phyloP scores from a whole-genome alignment of 2,888 invertebrate genomes.

The Himalopsyche kuldschensis region DNA sequence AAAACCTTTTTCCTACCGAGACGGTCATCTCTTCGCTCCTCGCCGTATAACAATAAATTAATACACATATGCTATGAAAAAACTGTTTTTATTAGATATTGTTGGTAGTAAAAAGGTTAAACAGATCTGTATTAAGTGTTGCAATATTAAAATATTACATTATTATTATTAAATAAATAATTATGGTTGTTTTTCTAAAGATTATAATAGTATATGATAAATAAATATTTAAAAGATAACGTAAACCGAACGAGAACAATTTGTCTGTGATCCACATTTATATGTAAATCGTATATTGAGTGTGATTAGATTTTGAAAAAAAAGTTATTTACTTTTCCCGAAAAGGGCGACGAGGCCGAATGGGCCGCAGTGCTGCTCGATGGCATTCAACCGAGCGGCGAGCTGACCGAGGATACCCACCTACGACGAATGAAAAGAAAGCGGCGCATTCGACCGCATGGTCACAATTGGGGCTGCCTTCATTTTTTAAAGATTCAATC shows the following conservation, averaged over 20 bases:
- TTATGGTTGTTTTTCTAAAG: slow-evolving; percentile 35
- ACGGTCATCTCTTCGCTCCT: not conserved
- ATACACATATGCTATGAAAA: slow-evolving; percentile 6
- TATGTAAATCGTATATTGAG: slow-evolving; percentile 23
- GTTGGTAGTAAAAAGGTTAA: slow-evolving; percentile 33
- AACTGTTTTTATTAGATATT: slow-evolving; percentile 25
- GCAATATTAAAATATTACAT: slow-evolving; percentile 31
- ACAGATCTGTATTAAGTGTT: slow-evolving; percentile 34
- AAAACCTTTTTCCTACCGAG: slow-evolving; percentile 32
- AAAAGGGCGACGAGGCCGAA: not conserved
- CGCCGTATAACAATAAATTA: not conserved
- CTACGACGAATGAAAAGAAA: too few relatives aligned
- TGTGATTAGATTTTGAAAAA: slow-evolving; percentile 20
- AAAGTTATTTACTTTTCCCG: not conserved
- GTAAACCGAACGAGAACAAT: slow-evolving; percentile 30
- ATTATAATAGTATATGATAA: slow-evolving; percentile 22
- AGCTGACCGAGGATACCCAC: too few relatives aligned
- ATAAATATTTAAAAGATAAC: slow-evolving; percentile 12
- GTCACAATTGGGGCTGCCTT: too few relatives aligned
- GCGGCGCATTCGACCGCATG: too few relatives aligned
- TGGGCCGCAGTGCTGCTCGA: not conserved
- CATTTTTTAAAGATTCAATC: too few relatives aligned
- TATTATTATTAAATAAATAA: slow-evolving; percentile 18
- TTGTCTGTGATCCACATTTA: slow-evolving; percentile 36
- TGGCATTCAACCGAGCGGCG: too few relatives aligned